Evolutionary conservation across 2,888 invertebrate genomes (phyloP), one percentile per base, ranked within the genome.

Genomic region (Brenthis ino): DNA sequence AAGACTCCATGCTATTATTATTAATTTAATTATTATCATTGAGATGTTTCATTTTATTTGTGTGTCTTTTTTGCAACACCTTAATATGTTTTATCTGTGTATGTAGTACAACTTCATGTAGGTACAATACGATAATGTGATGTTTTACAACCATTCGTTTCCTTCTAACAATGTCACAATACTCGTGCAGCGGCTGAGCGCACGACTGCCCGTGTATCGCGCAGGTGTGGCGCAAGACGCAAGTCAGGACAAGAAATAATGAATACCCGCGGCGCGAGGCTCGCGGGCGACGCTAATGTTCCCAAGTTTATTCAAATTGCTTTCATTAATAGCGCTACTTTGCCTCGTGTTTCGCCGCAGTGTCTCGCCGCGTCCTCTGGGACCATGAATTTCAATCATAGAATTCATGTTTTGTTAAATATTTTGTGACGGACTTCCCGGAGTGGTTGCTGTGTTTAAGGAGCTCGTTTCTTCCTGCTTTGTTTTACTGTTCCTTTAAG

Each of bases 301-400:
- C 76, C 71, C 60, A 74, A 77, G 79, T 82, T 83, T 83, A 84
- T 85, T 86, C 79, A 82, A 84, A 86, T 83, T 79, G 81, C 75
- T 76, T 80, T 82, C 80, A 82, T 83, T 82, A 83, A 79, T 79
- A 79, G 79, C 78, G 76, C 67, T 64, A 70, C 73, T 73, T 70
- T 69, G 65, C 69, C 63, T 71, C 67, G 68, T 43, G 65, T 48
- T 24, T 63, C 69, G 69, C 57, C 67, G 69, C 71, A 55, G 57
- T 56, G 67, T 67, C 64, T 60, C 57, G 60, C 68, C 68, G 65
- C 66, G 64, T 63, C 69, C 71, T 64, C 57, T 58, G 57, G 63
- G 67, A 64, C 61, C 66, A 72, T 72, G 56, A 61, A 70, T 70
- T 68, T 67, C 68, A 69, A 72, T 71, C 61, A 70, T 48, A 50